Evolutionary conservation across 2,113 vertebrate genomes (phyloP), one percentile per base, ranked within the genome.

Genomic region (Neolamprologus longior): DNA sequence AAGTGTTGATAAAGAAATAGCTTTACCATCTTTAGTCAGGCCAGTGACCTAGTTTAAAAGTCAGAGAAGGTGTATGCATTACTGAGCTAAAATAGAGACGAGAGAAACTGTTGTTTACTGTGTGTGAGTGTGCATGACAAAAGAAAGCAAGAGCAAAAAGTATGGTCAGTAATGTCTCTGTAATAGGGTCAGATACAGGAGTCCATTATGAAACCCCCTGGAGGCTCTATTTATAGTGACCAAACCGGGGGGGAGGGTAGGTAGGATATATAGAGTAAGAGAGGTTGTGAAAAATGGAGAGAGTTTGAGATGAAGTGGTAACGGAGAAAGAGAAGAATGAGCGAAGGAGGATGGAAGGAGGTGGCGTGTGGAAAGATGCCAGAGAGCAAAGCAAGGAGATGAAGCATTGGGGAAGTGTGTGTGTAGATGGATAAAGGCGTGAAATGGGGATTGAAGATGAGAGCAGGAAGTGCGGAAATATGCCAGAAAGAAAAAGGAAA

Each of bases 171-270:
- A 93, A 94, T 95, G 92, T 95, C 68, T 91, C 78, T 89, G 86
- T 94, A 95, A 95, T 94, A 95, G 92, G 94, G 92, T 96, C 95
- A 95, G 89, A 88, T 86, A 88, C 73, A 80, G 88, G 84, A 88
- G 93, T 94, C 94, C 91, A 96, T 96, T 95, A 93, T 90, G 82
- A 93, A 89, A 80, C 21, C 68, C 91, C 86, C 89, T 63, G 3
- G 88, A 90, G 91, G 88, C 71, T 88, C 93, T 94, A 93, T 96
- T 92, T 95, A 93, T 95, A 94, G 91, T 84, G 88, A 88, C 90
- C 85, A 58, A 63, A 87, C 85, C 24, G 79, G 89, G 55, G 24
- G 78, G 55, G 28, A 71, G 68, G 84, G 26, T 21, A 89, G 81
- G 58, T 42, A 73, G 71, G 66, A 86, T 58, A 12, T 3, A 84